These are phyloP conservation scores for Atethmia centrago DNA, from an alignment of 2,888 invertebrate species.

Conservation along the genomic window DNA sequence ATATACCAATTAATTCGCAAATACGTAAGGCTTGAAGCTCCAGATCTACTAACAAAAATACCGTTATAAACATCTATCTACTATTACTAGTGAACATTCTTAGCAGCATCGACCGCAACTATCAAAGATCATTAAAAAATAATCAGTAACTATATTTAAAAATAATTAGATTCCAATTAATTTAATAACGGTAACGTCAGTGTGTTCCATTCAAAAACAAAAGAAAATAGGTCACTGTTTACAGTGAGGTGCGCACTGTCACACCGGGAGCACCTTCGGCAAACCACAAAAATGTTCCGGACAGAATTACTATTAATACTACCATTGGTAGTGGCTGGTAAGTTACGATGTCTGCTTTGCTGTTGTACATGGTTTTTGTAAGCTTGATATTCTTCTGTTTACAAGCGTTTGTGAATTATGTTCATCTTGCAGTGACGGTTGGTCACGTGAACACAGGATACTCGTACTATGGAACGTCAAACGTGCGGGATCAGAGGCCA, in stretches of 20 bases:
- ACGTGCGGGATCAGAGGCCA: conserved; percentile 61
- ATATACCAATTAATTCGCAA: neutral
- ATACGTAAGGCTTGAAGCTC: too few relatives aligned
- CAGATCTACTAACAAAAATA: neutral
- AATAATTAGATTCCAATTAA: conserved; percentile 41
- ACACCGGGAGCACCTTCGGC: conserved; percentile 24
- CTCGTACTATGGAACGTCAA: conserved; percentile 63
- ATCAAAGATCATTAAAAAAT: conserved; percentile 50
- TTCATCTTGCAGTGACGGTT: conserved; percentile 42
- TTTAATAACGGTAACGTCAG: conserved; percentile 35
- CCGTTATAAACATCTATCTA: neutral
- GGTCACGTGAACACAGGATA: conserved; percentile 38
- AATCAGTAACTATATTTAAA: conserved; percentile 49
- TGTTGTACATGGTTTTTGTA: conserved; percentile 21
- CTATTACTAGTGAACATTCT: neutral
- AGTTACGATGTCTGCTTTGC: conserved; percentile 61
- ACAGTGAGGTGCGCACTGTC: conserved; percentile 37
- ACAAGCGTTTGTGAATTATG: conserved; percentile 30
- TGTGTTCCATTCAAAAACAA: conserved; percentile 40
- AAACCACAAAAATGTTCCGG: conserved; percentile 55
- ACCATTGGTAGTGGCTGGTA: conserved; percentile 70
- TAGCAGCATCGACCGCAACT: conserved; percentile 20
- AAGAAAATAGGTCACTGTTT: neutral
- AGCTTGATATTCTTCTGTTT: conserved; percentile 26
- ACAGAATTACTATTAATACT: conserved; percentile 68